Base-by-base conservation (phyloP, 2,113 vertebrate species). In the Planiliza haematocheilus region DNA sequence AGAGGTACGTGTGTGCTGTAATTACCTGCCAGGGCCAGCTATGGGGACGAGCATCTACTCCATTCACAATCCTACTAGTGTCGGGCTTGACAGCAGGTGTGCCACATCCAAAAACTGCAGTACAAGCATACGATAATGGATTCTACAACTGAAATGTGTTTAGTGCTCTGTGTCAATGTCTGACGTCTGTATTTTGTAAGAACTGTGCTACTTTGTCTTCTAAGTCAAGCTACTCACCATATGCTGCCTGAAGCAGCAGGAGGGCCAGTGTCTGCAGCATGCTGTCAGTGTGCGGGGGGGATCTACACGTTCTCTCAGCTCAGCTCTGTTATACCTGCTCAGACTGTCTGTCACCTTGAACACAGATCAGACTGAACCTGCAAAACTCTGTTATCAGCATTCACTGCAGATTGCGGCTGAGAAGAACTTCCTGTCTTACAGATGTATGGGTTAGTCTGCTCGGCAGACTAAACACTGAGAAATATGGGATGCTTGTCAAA, bases 1-100 rank as follows among this genome's bases (percentile, higher is more conserved):
- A 4, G 1, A 12, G 7, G 4, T 49, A 0, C 6, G 36, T 30
- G 5, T n/a, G 24, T 8, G 2, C 1, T 10, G 8, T 1, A 5
- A 0, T 66, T 18, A 94, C 92, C 93, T 94, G 93, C 91, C 93
- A 93, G 8, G 93, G 93, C 92, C 92, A 93, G 84, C 89, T 94
- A 36, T 92, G 88, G 0, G 91, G 77, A 0, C 58, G 64, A 13
- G 92, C 93, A 9, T 93, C 85, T 39, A 82, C 77, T 60, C 93
- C 92, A 11, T 93, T 94, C 36, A 94, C 93, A 61, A 94, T 86
- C 69, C 86, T 82, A 49, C 43, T 77, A 36, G 53, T 84, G n/a
- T 75, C 53, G 6, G 90, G 90, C 3, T 82, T 42, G 4, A 91
- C 70, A 21, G 85, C 85, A 39, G 93, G 91, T 2, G 60, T 70